Evolutionary conservation across 2,888 invertebrate species (phyloP).

Genomic region (Ophioninae sp.): DNA sequence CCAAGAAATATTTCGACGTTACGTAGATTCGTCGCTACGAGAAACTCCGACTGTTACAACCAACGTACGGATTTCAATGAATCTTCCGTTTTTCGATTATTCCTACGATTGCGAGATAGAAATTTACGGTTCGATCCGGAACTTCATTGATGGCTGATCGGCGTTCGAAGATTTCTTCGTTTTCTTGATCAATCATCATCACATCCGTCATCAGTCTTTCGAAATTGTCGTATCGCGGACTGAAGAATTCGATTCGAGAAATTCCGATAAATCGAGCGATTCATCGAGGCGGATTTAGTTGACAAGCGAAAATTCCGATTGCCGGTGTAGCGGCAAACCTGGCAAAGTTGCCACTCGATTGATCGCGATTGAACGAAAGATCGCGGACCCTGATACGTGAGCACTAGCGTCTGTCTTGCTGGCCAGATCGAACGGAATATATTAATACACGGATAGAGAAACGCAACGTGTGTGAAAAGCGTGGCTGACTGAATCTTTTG

Average conservation of each 20-base stretch:
- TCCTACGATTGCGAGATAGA: background rate
- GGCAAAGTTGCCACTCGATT: conserved; percentile 44
- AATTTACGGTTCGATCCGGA: background rate
- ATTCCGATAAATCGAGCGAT: background rate
- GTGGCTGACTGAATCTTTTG: conserved; percentile 44
- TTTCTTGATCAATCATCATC: background rate
- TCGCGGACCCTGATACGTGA: conserved; percentile 46
- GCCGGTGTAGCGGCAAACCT: conserved; percentile 5
- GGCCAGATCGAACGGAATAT: conserved; percentile 23
- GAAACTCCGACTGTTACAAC: background rate
- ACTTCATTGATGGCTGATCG: background rate
- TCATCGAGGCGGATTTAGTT: background rate
- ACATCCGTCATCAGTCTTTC: background rate
- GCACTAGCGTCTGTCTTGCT: conserved; percentile 31
- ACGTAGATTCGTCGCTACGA: conserved; percentile 5
- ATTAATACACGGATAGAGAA: background rate
- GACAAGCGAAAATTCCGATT: background rate
- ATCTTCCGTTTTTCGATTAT: background rate
- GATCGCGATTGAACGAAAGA: conserved; percentile 55
- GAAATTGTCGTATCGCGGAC: background rate
- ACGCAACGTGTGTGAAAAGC: conserved; percentile 7
- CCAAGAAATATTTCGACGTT: conserved; percentile 43
- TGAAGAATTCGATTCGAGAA: background rate
- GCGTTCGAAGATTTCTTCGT: background rate
- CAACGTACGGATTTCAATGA: background rate